Conservation (phyloP, 2,113 vertebrate genomes). For the Apteryx mantelli region DNA sequence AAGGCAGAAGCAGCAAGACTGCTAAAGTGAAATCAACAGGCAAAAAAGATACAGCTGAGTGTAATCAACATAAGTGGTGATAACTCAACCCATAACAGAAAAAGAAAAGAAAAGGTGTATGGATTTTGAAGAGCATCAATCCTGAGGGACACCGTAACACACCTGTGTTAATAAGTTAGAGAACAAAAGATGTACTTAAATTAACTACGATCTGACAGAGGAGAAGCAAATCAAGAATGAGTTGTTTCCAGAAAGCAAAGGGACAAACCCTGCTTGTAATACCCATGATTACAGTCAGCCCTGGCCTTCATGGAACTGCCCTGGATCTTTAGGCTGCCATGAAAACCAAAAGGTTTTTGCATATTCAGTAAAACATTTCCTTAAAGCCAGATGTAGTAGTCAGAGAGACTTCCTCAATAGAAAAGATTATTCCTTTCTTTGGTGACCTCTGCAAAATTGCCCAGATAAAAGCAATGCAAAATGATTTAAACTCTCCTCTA, state of each 20-base stretch:
- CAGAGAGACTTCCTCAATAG: background rate
- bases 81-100: constrained; percentile 58
- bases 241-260: background rate
- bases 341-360: background rate
- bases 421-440: background rate
- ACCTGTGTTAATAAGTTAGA: constrained; percentile 58
- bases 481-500: background rate
- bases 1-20: constrained; percentile 63
- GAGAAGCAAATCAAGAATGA: background rate
- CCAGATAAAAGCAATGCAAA: background rate
- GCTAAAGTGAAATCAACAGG: constrained; percentile 62
- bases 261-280: background rate
- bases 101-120: constrained; percentile 26
- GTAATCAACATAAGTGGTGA: constrained; percentile 51
- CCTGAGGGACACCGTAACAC: constrained; percentile 59
- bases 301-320: background rate
- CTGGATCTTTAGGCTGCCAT: background rate
- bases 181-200: constrained; percentile 40
- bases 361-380: background rate
- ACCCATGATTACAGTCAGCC: fast-evolving
- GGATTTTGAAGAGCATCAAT: constrained; percentile 24
- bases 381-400: background rate
- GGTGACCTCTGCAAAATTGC: background rate
- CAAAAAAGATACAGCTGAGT: constrained; percentile 53
- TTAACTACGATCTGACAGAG: constrained; percentile 21